These are phyloP conservation scores for Pomacea maculata DNA, from an alignment of 1,140 invertebrate species.

Conservation along the genomic window DNA sequence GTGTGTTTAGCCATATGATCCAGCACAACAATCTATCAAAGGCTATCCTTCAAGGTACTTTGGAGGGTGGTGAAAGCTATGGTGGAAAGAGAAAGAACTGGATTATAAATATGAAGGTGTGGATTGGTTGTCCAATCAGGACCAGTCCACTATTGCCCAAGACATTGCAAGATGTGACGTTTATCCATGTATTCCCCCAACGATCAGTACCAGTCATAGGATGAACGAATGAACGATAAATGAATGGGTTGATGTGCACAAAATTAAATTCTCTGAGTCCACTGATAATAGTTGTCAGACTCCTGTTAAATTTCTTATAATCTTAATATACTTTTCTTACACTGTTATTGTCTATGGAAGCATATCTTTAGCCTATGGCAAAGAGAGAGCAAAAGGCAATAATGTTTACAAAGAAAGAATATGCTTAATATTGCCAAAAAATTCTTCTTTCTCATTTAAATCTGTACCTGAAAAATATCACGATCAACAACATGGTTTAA, in stretches of 20 bases:
- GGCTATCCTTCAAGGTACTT: too few species aligned
- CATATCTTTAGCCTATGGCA: neutral
- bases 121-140: too few species aligned
- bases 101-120: neutral
- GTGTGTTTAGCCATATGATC: too few species aligned
- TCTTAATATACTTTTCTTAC: neutral
- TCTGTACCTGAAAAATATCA: slow-evolving; percentile 66
- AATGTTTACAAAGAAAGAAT: neutral
- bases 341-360: neutral
- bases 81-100: too few species aligned
- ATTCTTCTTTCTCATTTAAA: neutral
- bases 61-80: neutral
- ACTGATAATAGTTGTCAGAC: neutral
- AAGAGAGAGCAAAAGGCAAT: neutral
- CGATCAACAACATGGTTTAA: slow-evolving; percentile 68
- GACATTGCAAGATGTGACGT: too few species aligned
- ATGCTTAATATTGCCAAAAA: neutral
- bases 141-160: too few species aligned
- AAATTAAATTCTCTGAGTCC: too few species aligned
- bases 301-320: neutral
- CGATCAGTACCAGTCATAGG: too few species aligned
- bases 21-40: too few species aligned
- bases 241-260: too few species aligned
- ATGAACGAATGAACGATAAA: too few species aligned
- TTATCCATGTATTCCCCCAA: too few species aligned